A percentile compares a stretch with the other conserved stretches of the same genome.
These are phyloP conservation scores for Temnopleurus reevesii DNA, from an alignment of 53 echinoderm and acorn worm genomes.

Conservation along the genomic window DNA sequence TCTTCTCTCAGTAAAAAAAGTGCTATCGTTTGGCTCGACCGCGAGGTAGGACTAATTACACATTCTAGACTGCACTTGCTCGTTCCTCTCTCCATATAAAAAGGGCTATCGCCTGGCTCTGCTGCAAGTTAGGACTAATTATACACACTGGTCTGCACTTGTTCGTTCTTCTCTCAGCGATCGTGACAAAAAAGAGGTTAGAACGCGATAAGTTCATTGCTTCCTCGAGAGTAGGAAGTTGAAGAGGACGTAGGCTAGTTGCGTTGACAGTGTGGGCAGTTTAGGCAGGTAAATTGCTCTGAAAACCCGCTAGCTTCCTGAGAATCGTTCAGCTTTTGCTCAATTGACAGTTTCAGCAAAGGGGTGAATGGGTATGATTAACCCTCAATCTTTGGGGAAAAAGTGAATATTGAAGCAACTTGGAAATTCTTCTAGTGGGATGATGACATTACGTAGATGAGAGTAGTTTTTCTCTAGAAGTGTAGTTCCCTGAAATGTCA, in stretches of 20 bases:
- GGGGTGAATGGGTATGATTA: not conserved
- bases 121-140: constrained; percentile 22
- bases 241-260: not conserved
- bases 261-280: not conserved
- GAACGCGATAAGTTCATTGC: constrained; percentile 19
- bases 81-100: no score
- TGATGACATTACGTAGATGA: no score
- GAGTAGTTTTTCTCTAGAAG: no score
- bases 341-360: not conserved
- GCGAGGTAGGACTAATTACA: no score
- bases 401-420: not conserved
- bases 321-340: not conserved
- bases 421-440: no score
- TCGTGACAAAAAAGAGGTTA: not conserved
- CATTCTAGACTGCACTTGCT: no score
- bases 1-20: no score
- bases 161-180: not conserved
- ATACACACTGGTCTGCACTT: not conserved
- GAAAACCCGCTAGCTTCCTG: not conserved
- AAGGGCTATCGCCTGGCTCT: no score
- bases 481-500: no score
- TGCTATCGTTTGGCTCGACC: no score
- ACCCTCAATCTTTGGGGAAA: not conserved
- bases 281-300: not conserved
- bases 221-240: constrained; percentile 30